Percentiles rank a stretch among this genome's conserved stretches.
Evolutionary conservation across 2,797 vertebrate species (phyloP).

Genomic region (Anguilla megastoma): DNA sequence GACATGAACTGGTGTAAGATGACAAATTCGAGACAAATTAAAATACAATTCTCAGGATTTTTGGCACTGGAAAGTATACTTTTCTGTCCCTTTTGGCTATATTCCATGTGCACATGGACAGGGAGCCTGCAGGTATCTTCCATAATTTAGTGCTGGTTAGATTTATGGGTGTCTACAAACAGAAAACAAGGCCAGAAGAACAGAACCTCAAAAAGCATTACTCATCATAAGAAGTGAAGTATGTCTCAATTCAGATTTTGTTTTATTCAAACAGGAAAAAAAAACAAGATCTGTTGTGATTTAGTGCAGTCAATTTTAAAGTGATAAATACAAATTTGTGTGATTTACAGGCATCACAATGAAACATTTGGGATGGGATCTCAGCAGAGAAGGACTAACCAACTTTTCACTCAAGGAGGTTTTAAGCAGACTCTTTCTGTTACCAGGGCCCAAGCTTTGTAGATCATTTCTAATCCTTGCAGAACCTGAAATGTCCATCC

Average conservation of each 20-base stretch:
- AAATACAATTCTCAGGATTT: background rate
- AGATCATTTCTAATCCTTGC: background rate
- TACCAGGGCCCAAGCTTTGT: background rate
- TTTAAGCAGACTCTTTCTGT: background rate
- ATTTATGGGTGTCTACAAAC: background rate
- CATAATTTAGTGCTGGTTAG: background rate
- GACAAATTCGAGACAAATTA: too few relatives aligned
- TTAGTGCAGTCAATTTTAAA: background rate
- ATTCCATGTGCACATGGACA: background rate
- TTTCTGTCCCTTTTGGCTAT: background rate
- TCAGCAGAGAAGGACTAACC: background rate
- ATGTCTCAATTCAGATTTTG: background rate
- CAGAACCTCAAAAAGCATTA: background rate
- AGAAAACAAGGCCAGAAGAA: background rate
- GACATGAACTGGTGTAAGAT: background rate
- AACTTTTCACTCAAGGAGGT: background rate
- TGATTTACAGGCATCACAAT: background rate
- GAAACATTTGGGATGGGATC: background rate
- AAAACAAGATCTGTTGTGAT: background rate
- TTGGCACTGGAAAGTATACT: background rate
- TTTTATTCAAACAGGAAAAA: conserved; percentile 1
- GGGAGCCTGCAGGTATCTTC: background rate
- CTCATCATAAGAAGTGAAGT: background rate
- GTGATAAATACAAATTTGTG: too few relatives aligned
- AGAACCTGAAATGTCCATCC: background rate